Conservation (phyloP, 2,113 vertebrate species). For the Tricholaema leucomelas region DNA sequence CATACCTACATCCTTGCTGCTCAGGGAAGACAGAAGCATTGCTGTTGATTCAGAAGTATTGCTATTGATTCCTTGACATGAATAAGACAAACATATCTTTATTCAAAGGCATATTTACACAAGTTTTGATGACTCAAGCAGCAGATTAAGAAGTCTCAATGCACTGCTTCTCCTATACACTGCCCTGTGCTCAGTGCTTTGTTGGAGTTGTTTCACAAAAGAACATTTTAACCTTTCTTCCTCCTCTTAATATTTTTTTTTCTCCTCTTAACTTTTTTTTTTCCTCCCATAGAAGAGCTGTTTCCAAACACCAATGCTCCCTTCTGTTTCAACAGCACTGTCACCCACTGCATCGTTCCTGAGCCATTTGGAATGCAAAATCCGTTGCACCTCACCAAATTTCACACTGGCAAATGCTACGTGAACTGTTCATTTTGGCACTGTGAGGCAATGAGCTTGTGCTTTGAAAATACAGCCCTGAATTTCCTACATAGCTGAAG, state of each 20-base stretch:
- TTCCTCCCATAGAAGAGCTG: background rate
- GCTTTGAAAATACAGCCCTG: background rate
- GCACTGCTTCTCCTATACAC: background rate
- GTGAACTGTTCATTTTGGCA: background rate
- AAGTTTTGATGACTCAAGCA: conserved; percentile 28
- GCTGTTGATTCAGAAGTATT: background rate
- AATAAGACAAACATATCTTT: background rate
- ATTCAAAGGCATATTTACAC: background rate
- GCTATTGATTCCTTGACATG: background rate
- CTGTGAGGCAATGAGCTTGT: background rate
- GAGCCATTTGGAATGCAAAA: background rate
- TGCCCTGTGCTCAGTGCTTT: background rate
- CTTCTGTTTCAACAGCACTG: background rate
- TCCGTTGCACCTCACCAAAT: background rate
- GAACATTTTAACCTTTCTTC: background rate
- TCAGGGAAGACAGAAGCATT: background rate
- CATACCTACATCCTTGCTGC: background rate
- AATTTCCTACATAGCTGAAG: background rate
- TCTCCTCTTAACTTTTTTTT: background rate
- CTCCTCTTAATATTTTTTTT: too few species aligned
- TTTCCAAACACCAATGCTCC: background rate
- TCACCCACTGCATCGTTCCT: background rate
- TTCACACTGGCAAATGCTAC: background rate
- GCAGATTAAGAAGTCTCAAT: background rate
- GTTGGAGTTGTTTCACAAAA: background rate